phyloP scores from a whole-genome alignment of 2,888 invertebrate genomes.

The Ichneumoninae sp. region DNA sequence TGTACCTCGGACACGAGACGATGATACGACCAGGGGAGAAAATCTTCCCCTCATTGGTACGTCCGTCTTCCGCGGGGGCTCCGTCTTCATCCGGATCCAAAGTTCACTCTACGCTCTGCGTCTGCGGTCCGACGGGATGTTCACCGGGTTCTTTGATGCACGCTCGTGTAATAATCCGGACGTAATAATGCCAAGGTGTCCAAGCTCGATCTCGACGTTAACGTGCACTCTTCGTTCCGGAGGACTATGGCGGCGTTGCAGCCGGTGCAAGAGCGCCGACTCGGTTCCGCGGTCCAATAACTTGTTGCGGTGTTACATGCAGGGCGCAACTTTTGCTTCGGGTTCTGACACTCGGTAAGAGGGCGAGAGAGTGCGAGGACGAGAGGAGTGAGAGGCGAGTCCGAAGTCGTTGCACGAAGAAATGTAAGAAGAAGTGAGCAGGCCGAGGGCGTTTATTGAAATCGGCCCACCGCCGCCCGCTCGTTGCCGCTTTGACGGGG shows the following conservation, averaged over 20 bases:
- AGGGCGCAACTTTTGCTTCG: neutral
- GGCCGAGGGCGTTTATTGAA: conserved; percentile 75
- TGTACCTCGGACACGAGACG: neutral
- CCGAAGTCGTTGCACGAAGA: conserved; percentile 19
- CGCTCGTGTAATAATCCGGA: conserved; percentile 63
- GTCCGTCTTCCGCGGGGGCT: conserved; percentile 25
- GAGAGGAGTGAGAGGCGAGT: neutral
- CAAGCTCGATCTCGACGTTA: conserved; percentile 49
- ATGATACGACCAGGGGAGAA: neutral
- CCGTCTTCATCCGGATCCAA: conserved; percentile 53
- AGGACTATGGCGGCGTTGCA: conserved; percentile 9
- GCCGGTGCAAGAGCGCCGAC: conserved; percentile 20
- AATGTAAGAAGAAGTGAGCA: conserved; percentile 34
- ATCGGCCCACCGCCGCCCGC: conserved; percentile 77
- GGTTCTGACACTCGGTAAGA: conserved; percentile 22
- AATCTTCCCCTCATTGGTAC: conserved; percentile 13
- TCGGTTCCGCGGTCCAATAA: conserved; percentile 59
- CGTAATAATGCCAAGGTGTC: conserved; percentile 79
- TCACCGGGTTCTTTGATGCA: conserved; percentile 26
- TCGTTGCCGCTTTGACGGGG: conserved; percentile 80
- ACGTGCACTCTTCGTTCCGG: conserved; percentile 67
- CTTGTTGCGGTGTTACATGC: conserved; percentile 19
- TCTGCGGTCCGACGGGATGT: conserved; percentile 15
- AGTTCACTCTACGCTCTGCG: conserved; percentile 43
- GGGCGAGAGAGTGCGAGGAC: neutral